Conservation (phyloP, 2,888 invertebrate species). For the Drosophila subsilvestris region DNA sequence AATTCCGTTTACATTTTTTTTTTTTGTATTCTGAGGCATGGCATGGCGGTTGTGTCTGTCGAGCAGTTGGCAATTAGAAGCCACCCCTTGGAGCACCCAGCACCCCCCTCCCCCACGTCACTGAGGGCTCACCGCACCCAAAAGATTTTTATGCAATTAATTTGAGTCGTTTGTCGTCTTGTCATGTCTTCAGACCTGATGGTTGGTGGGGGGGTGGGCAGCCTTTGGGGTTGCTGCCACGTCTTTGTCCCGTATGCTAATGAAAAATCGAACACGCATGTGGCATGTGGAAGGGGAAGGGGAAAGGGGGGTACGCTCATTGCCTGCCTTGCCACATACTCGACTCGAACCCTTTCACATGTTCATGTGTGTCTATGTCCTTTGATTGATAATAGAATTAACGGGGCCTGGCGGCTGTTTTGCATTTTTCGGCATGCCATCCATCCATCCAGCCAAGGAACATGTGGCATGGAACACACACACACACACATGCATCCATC, state of each 20-base stretch:
- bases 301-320: background rate
- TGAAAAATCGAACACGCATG: constrained; percentile 76
- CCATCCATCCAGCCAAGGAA: background rate
- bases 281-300: constrained; percentile 18
- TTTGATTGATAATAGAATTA: constrained; percentile 77
- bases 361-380: constrained; percentile 35
- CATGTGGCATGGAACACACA: constrained; percentile 19
- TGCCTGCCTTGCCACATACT: constrained; percentile 17
- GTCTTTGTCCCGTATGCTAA: constrained; percentile 64
- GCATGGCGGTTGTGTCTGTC: constrained; percentile 9
- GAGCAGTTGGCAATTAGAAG: constrained; percentile 71
- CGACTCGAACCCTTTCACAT: constrained; percentile 8
- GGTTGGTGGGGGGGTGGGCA: constrained; percentile 31
- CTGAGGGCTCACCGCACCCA: constrained; percentile 34
- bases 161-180: constrained; percentile 70
- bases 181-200: constrained; percentile 42
- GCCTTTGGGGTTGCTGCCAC: constrained; percentile 10
- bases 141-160: constrained; percentile 76
- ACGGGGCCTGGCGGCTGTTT: constrained; percentile 60
- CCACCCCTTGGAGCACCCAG: constrained; percentile 34
- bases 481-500: no score
- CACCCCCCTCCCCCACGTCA: background rate
- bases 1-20: constrained; percentile 51
- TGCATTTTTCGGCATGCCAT: constrained; percentile 71
- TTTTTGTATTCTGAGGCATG: background rate